Percentiles rank a stretch among this genome's conserved stretches.
Conservation (phyloP, 2,888 invertebrate genomes). For the Cheilosia vulpina region DNA sequence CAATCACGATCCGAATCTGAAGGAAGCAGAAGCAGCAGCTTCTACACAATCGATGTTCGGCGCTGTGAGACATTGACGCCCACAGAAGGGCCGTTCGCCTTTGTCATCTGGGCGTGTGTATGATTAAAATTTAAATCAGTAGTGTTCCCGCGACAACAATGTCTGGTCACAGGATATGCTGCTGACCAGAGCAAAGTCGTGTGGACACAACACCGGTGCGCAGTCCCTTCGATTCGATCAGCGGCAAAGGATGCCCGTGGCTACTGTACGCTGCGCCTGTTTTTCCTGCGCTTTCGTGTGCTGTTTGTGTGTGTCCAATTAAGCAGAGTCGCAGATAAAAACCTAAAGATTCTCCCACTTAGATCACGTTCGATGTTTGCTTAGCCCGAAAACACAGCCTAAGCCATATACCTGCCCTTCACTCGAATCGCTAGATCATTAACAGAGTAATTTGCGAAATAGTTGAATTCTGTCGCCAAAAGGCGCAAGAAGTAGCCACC, state of each 20-base stretch:
- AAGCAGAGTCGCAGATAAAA: slow-evolving; percentile 63
- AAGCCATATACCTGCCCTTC: slow-evolving; percentile 38
- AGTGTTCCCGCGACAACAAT: slow-evolving; percentile 40
- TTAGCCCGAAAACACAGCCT: slow-evolving; percentile 32
- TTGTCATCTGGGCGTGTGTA: slow-evolving; percentile 56
- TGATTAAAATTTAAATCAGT: slow-evolving; percentile 72
- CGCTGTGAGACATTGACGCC: slow-evolving; percentile 38
- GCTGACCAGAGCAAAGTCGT: slow-evolving; percentile 69
- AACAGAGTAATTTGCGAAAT: slow-evolving; percentile 62
- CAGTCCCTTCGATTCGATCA: slow-evolving; percentile 69
- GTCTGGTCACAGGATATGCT: slow-evolving; percentile 13
- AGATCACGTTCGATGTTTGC: slow-evolving; percentile 70
- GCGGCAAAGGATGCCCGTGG: slow-evolving; percentile 8
- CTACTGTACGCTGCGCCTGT: not conserved
- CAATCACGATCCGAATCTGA: slow-evolving; percentile 65
- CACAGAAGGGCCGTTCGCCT: slow-evolving; percentile 44
- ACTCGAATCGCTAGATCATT: slow-evolving; percentile 53
- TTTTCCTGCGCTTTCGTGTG: slow-evolving; percentile 39
- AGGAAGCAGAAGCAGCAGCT: not conserved
- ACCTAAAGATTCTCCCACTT: slow-evolving; percentile 72
- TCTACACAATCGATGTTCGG: slow-evolving; percentile 27
- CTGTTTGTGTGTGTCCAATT: slow-evolving; percentile 69
- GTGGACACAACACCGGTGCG: slow-evolving; percentile 25
- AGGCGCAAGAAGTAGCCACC: slow-evolving; percentile 6
- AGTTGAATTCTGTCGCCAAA: slow-evolving; percentile 62